Evolutionary conservation across 2,113 vertebrate genomes (phyloP).

Genomic region (Choloepus hoffmanni): DNA sequence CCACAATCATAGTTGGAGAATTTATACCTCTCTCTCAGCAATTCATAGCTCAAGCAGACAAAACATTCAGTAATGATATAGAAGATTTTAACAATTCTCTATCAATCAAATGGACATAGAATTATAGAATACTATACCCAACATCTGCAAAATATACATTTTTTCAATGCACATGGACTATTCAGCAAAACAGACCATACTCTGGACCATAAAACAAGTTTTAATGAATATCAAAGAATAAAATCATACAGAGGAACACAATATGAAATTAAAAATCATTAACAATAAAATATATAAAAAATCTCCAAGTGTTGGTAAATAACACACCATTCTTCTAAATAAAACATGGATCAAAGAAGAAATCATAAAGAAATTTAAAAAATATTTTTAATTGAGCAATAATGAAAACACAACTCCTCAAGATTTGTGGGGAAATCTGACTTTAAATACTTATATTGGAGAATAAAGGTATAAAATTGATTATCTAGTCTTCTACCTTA

Average conservation of each 20-base stretch:
- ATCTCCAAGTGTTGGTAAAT: neutral
- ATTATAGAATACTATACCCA: neutral
- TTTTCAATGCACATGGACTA: neutral
- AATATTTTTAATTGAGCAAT: conserved; percentile 35
- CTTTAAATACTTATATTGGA: neutral
- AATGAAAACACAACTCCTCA: conserved; percentile 2
- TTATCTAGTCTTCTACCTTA: neutral
- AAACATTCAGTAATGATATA: neutral
- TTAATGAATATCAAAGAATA: conserved; percentile 12
- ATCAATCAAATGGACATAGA: neutral
- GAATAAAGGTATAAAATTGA: neutral
- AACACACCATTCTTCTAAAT: conserved; percentile 22
- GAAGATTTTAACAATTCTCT: neutral
- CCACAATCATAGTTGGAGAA: neutral
- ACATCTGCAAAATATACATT: neutral
- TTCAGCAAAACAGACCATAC: neutral
- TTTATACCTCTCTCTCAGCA: neutral
- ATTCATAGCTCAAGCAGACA: neutral
- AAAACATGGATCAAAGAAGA: conserved; percentile 18
- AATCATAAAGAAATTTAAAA: neutral
- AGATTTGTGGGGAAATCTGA: neutral
- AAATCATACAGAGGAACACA: neutral
- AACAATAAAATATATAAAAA: neutral
- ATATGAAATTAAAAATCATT: conserved; percentile 13
- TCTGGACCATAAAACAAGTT: neutral